A percentile compares a stretch with the other conserved stretches of the same genome.
Evolutionary conservation across 1,140 invertebrate species (phyloP).

Genomic region (Cyphomyrmex costatus): DNA sequence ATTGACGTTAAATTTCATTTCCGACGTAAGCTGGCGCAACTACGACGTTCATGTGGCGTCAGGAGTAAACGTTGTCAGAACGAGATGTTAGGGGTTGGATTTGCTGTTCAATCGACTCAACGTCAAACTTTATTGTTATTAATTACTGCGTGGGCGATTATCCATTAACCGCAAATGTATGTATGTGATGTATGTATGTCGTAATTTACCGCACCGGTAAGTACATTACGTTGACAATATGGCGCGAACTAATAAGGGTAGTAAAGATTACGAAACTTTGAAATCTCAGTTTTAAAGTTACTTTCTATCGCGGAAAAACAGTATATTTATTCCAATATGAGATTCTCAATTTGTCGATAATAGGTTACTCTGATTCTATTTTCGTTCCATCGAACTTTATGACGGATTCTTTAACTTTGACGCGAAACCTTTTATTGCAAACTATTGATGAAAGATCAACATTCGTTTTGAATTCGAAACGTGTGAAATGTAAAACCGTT

Average conservation of each 20-base stretch:
- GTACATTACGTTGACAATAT: background rate
- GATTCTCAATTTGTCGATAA: conserved; percentile 6
- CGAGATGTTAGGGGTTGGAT: background rate
- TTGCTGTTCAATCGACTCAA: conserved; percentile 40
- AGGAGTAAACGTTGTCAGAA: conserved; percentile 38
- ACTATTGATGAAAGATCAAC: conserved; percentile 30
- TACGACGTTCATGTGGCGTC: conserved; percentile 38
- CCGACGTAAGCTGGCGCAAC: conserved; percentile 26
- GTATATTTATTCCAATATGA: background rate
- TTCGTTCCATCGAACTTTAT: conserved; percentile 27
- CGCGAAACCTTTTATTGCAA: background rate
- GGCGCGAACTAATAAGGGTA: background rate
- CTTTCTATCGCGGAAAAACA: background rate
- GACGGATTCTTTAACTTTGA: conserved; percentile 15
- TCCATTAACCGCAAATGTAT: conserved; percentile 54
- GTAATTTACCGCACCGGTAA: conserved; percentile 5
- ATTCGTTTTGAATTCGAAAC: conserved; percentile 34
- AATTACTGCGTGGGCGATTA: conserved; percentile 65
- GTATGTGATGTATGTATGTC: background rate
- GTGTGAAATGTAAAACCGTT: conserved; percentile 38
- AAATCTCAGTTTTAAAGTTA: background rate
- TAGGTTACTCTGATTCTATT: background rate
- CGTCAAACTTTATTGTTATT: conserved; percentile 69
- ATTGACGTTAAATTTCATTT: conserved; percentile 56
- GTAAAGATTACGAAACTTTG: background rate